phyloP scores from a whole-genome alignment of 2,797 vertebrate genomes.

The Psittacula derbiana region DNA sequence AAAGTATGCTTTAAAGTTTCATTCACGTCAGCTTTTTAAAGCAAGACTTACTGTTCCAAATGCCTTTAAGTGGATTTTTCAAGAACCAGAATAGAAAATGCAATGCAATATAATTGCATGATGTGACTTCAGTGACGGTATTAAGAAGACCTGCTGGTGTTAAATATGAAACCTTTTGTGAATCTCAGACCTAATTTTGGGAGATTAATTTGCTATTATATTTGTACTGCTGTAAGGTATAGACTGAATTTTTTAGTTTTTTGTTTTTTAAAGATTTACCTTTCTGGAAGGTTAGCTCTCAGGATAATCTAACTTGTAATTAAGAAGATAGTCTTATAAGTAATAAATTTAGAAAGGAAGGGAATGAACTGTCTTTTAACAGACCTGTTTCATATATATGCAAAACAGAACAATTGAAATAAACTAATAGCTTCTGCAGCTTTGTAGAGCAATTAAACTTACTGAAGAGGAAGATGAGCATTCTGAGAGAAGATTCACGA shows the following conservation, averaged over 20 bases:
- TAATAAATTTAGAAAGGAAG: not conserved
- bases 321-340: not conserved
- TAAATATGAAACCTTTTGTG: not conserved
- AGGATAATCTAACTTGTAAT: slow-evolving; percentile 22
- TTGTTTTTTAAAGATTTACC: not conserved
- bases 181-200: not conserved
- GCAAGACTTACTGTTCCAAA: not conserved
- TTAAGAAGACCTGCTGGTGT: not conserved
- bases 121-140: not conserved
- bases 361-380: not conserved
- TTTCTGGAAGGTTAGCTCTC: not conserved
- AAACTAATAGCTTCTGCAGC: not conserved
- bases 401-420: slow-evolving; percentile 4
- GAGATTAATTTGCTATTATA: not conserved
- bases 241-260: not conserved
- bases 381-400: not conserved
- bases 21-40: not conserved
- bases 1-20: slow-evolving; percentile 44
- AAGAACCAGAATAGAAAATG: not conserved
- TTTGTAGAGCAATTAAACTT: slow-evolving; percentile 10
- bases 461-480: not conserved
- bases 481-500: slow-evolving; percentile 48
- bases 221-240: not conserved
- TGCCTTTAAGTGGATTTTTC: not conserved
- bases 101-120: not conserved